Evolutionary conservation across 1,140 invertebrate species (phyloP), one percentile per base, ranked within the genome.

Genomic region (Hirudo medicinalis): DNA sequence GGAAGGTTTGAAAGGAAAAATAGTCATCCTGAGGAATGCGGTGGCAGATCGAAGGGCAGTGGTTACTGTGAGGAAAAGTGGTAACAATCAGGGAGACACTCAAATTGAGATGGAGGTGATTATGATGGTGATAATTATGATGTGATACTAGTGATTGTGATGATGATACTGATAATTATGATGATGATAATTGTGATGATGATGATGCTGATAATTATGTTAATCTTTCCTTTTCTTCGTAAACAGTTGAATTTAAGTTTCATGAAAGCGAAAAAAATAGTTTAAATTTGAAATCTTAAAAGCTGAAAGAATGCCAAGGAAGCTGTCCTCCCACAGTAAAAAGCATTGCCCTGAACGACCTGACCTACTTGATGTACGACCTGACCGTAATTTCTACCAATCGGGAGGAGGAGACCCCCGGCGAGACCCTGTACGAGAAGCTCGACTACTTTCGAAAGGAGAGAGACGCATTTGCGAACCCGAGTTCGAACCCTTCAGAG

Each of bases 61-160:
- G 17, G 75, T 75, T 15, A 74, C 72, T 40, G 57, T 80, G 54
- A 43, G 73, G 19, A 70, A 53, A 0, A 76, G 75, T 63, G 70
- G 71, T 17, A 75, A 75, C 29, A 80, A 80, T 71, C 75, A 79
- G 71, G 79, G 78, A 5, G 78, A 77, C 13, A 75, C 76, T 19
- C 70, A 71, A 55, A 74, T 80, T 9, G 36, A 75, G 29, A 70
- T 75, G 29, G 54, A 71, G 15, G 55, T 67, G 20, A 32, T 63
- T 11, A 22, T 43, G 25, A 69, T 63, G 57, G 17, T 63, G 57
- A 63, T 63, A 9, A 57, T 57, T 2, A 57, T 57, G 54, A 71
- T 43, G n/a, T n/a, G 69, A 74, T 60, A 15, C 40, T n/a, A 25
- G 54, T 57, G 9, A 57, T 57, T 20, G 54, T 57, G 54, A 63